Base-by-base conservation (phyloP, 1,140 invertebrate genomes). In the Muscidifurax raptorellus region DNA sequence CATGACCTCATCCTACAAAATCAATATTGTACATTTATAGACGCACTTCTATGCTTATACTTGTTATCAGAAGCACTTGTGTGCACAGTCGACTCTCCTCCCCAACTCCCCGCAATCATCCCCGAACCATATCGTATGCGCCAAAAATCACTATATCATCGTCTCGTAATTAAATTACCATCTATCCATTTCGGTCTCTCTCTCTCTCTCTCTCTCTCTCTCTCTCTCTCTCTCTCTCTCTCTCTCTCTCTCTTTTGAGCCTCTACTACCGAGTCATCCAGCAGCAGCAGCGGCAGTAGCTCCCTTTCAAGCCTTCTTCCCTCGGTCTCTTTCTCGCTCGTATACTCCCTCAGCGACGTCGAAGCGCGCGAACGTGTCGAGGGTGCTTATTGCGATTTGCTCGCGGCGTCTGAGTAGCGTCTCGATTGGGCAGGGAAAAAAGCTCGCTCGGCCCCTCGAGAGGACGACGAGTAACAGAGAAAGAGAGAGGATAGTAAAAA, bases 351-450 rank as follows among this genome's bases (percentile, higher is more conserved):
- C 52, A 59, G 52, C 52, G 22, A 59, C 52, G 18, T 44, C n/a
- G 32, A 67, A 67, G 44, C 28, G 27, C 52, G 52, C 64, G 87
- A 79, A 88, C 86, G 87, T 82, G 87, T 89, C 87, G 87, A 87
- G 87, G 83, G 83, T 89, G 83, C 86, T 85, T 88, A 88, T 87
- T 83, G 87, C 47, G 77, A 86, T 79, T 87, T 82, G 79, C 69
- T 82, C 84, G 88, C 69, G 82, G 44, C 28, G 32, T 30, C 78
- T 25, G 78, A 28, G 64, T 40, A 71, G 28, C 80, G 25, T 32
- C 40, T 72, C 40, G 47, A 44, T 18, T 64, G 44, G 3, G 47
- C 44, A 36, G 71, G 67, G 32, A 44, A 69, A 67, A 44, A 59
- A 22, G 36, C 36, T 80, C 4, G 22, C 18, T 30, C 15, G 28